Base-by-base conservation (phyloP, 2,888 invertebrate species). In the Andricus quercusramuli region DNA sequence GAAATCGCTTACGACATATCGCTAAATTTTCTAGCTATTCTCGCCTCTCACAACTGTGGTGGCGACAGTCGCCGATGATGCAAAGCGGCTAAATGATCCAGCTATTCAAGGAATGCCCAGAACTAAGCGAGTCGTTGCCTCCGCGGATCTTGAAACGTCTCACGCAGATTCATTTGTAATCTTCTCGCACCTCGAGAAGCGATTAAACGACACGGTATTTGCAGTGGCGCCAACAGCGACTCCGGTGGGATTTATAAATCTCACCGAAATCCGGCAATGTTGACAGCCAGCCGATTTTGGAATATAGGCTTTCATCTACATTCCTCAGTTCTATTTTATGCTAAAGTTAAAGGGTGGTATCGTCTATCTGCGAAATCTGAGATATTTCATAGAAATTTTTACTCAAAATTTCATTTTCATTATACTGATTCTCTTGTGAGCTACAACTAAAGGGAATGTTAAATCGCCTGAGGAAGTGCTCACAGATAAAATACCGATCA, bases 51-150 rank as follows among this genome's bases (percentile, higher is more conserved):
- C 56, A 74, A 56, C 51, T 22, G 56, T 29, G 20, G 56, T 47
- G 70, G 47, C 56, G 74, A 74, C 74, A 74, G 74, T 59, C 29
- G 74, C 74, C 74, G 74, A 74, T 74, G 74, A 74, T 74, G 74
- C 74, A 74, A 59, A 74, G 74, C 74, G 56, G 77, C 66, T 65
- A 67, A 68, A 25, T 78, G 79, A 67, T 37, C 41, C 67, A 77
- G 74, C 65, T n/a, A 74, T 80, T 66, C 44, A 66, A 44, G 78
- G 84, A 76, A 81, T 79, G 80, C 80, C 77, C 82, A 74, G 78
- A 83, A 83, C 81, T 77, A 80, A 82, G 80, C 82, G 80, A 83
- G 80, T 82, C 82, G 82, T 77, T 82, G 80, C 80, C 74, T 83
- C 79, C 66, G 79, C 68, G 78, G 41, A 79, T 77, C 81, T 64